Conservation (phyloP, 2,888 invertebrate species). For the Ormyrus pomaceus region DNA sequence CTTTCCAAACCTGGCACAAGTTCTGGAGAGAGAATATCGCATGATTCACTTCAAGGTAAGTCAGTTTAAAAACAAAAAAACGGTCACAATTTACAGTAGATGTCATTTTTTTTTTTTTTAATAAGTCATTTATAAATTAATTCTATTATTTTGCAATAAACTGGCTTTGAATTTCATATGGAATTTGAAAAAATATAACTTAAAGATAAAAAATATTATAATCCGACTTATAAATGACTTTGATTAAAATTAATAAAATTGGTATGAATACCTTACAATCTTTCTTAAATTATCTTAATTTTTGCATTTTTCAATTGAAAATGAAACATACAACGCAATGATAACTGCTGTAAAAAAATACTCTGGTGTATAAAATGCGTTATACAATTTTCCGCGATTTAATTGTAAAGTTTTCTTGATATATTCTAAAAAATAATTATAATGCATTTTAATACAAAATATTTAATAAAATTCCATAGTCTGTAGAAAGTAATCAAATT, state of each 20-base stretch:
- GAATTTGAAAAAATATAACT: too few species aligned
- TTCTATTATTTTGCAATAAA: too few species aligned
- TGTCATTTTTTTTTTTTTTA: slow-evolving; percentile 37
- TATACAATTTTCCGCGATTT: neutral
- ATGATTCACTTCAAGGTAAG: slow-evolving; percentile 68
- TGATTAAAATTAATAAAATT: slow-evolving; percentile 3
- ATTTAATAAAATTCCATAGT: slow-evolving; percentile 50
- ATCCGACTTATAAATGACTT: neutral
- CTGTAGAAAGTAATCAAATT: slow-evolving; percentile 51
- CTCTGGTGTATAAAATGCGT: slow-evolving; percentile 41
- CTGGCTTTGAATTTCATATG: too few species aligned
- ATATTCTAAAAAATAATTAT: neutral
- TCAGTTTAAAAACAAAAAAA: slow-evolving; percentile 21
- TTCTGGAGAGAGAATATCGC: slow-evolving; percentile 72
- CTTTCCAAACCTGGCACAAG: slow-evolving; percentile 74
- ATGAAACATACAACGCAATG: slow-evolving; percentile 3
- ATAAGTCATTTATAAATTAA: too few species aligned
- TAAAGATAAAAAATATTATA: too few species aligned
- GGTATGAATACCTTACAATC: neutral
- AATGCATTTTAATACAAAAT: slow-evolving; percentile 44
- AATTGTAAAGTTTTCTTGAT: neutral
- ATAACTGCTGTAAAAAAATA: slow-evolving; percentile 42
- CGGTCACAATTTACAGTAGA: slow-evolving; percentile 24
- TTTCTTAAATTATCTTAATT: neutral
- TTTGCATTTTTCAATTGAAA: neutral